These are phyloP conservation scores for Oligia strigilis DNA, from an alignment of 2,888 invertebrate species.

Conservation along the genomic window DNA sequence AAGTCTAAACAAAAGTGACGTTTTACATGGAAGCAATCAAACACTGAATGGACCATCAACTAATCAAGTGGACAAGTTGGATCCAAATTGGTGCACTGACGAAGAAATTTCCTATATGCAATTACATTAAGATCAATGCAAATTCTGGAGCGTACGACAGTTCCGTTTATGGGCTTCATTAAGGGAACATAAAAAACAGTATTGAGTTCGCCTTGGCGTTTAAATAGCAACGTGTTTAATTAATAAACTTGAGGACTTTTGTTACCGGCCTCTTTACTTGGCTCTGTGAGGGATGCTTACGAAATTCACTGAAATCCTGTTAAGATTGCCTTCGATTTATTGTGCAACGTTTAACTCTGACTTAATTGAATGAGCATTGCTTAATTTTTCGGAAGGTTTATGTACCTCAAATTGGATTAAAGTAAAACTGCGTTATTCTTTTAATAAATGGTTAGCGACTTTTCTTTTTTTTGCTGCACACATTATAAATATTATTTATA, in stretches of 20 bases:
- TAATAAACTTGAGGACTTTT: constrained; percentile 74
- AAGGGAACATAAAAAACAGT: constrained; percentile 80
- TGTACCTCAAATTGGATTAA: constrained; percentile 51
- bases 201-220: constrained; percentile 79
- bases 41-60: constrained; percentile 79
- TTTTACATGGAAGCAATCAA: constrained; percentile 67
- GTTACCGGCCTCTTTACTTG: constrained; percentile 64
- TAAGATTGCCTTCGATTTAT: constrained; percentile 74
- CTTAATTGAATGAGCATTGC: constrained; percentile 66
- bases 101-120: constrained; percentile 70
- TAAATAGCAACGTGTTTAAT: constrained; percentile 84
- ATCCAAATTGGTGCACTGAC: constrained; percentile 73
- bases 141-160: constrained; percentile 82
- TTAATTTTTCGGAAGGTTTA: constrained; percentile 63
- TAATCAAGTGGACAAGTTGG: constrained; percentile 70
- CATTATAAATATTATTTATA: neutral
- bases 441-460: constrained; percentile 14
- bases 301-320: constrained; percentile 74
- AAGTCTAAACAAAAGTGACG: constrained; percentile 61
- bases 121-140: constrained; percentile 82
- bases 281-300: constrained; percentile 73
- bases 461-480: neutral
- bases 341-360: constrained; percentile 57
- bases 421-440: constrained; percentile 29
- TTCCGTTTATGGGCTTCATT: constrained; percentile 87